phyloP scores from a whole-genome alignment of 2,113 vertebrate genomes.

The Spea bombifrons region DNA sequence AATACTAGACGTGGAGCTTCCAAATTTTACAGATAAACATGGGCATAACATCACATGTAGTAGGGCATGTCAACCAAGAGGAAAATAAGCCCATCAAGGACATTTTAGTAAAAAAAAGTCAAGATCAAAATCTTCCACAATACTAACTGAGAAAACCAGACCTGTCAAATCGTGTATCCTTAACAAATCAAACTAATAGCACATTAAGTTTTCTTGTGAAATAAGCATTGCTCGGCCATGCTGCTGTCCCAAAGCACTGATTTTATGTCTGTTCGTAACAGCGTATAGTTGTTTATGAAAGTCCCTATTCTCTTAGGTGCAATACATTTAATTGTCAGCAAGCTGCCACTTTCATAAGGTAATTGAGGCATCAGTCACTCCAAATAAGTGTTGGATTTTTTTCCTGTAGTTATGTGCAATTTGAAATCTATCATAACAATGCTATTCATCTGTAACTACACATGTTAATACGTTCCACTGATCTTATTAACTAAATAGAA shows the following conservation, averaged over 20 bases:
- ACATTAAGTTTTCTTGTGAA: background rate
- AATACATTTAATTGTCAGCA: constrained; percentile 40
- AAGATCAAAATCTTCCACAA: too few species aligned
- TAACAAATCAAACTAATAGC: constrained; percentile 12
- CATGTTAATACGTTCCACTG: constrained; percentile 39
- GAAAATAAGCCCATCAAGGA: too few species aligned
- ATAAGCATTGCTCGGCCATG: constrained; percentile 3
- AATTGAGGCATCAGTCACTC: constrained; percentile 44
- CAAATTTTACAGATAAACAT: too few species aligned
- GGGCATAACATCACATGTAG: too few species aligned
- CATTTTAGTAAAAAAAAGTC: too few species aligned
- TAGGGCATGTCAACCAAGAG: too few species aligned
- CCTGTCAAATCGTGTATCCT: background rate
- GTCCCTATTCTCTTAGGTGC: constrained; percentile 38
- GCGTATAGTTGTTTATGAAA: constrained; percentile 32
- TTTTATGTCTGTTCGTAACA: constrained; percentile 30
- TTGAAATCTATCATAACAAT: constrained; percentile 48
- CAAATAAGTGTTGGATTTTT: constrained; percentile 26
- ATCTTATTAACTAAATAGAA: constrained; percentile 41
- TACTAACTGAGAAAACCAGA: background rate
- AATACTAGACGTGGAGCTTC: too few species aligned
- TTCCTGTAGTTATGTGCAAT: constrained; percentile 32
- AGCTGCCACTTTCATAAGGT: constrained; percentile 40
- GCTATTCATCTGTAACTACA: constrained; percentile 30
- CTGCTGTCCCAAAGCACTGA: constrained; percentile 19